Evolutionary conservation across 2,113 vertebrate genomes (phyloP), one percentile per base, ranked within the genome.

Genomic region (Sinocyclocheilus anophthalmus): DNA sequence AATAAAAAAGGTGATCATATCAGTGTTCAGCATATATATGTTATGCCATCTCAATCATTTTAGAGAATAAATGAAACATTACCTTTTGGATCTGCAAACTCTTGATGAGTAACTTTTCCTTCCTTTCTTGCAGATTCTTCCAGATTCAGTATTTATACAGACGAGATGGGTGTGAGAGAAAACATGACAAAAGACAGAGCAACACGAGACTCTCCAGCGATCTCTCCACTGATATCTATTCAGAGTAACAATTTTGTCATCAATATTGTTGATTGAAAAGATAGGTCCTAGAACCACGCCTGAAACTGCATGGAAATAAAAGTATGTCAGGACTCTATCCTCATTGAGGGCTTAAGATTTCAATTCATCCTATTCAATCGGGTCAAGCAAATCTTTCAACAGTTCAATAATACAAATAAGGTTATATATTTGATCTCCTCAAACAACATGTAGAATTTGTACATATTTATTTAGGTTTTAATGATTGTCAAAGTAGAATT

Each of bases 121-220:
- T 24, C 88, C 85, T 55, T n/a, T 81, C 57, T 10, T 72, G 39
- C 76, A 26, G 14, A 65, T 82, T 39, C 24, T 89, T 6, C 4
- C 30, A 67, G 67, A 53, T 30, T 57, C 69, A 67, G 67, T 42
- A 78, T 76, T 63, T 30, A 82, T 79, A 67, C 69, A 50, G 84
- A 84, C 26, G 20, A 69, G 30, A 90, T 53, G 89, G 92, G 92
- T 67, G 93, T 92, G 90, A 86, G 76, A 86, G 33, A 61, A 33
- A 88, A 48, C 1, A 6, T 37, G 45, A 84, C 79, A 87, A 59
- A 93, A 87, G 92, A 88, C 85, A 75, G 53, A 42, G 94, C 87
- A 93, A 95, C 87, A 84, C 81, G 88, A 95, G 87, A 88, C 81
- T 39, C 13, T 72, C 24, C 75, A 85, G 69, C 63, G 63, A 88